These are phyloP conservation scores for Aepyceros melampus DNA, from an alignment of 2,113 vertebrate genomes.

Conservation along the genomic window DNA sequence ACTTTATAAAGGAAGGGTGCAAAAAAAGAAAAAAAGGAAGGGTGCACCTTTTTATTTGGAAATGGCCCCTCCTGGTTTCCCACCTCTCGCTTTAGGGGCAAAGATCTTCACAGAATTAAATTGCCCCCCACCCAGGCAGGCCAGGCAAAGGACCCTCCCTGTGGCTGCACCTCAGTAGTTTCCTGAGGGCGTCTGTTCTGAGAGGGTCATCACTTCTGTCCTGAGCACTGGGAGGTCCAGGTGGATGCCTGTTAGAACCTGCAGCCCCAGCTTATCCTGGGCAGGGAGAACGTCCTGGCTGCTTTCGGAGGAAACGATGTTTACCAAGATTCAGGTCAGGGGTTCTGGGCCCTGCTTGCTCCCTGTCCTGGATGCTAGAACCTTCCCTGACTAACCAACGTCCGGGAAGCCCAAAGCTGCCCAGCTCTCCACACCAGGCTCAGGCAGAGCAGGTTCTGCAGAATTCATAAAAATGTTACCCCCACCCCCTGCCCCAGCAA, in stretches of 20 bases:
- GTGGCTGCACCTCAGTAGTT: background rate
- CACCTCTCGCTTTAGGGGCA: background rate
- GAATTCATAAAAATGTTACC: background rate
- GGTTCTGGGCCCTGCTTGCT: background rate
- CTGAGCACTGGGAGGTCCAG: background rate
- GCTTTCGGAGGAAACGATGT: background rate
- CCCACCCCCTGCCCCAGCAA: background rate
- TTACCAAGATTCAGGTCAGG: background rate
- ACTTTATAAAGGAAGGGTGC: background rate
- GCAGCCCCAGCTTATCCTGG: background rate
- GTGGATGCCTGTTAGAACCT: conserved; percentile 13
- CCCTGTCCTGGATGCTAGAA: background rate
- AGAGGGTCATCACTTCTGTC: background rate
- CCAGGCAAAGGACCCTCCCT: background rate
- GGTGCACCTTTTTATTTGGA: background rate
- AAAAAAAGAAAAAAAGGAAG: background rate
- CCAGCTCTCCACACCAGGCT: background rate
- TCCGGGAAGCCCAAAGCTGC: background rate
- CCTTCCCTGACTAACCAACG: background rate
- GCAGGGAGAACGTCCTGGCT: background rate
- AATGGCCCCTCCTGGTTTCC: background rate
- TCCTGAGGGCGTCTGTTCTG: background rate
- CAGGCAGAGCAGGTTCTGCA: background rate
- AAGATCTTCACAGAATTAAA: background rate
- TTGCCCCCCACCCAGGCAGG: background rate